Conservation (phyloP, 2,113 vertebrate genomes). For the Phylloscopus trochiloides region DNA sequence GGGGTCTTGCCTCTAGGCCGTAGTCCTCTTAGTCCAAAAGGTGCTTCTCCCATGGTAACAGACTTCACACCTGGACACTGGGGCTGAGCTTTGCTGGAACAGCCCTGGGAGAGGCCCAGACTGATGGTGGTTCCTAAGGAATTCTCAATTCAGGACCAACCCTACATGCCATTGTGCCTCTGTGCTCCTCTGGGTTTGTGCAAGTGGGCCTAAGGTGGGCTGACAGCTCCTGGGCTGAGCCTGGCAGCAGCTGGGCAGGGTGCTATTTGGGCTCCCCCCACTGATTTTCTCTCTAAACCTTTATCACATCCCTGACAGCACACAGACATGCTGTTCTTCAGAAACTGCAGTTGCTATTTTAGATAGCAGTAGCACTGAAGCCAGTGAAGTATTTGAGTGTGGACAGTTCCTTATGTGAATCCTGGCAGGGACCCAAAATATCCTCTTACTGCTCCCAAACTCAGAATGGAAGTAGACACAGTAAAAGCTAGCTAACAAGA, state of each 20-base stretch:
- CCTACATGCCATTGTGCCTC: not conserved
- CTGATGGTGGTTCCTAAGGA: not conserved
- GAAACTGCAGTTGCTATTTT: not conserved
- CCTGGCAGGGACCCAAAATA: not conserved
- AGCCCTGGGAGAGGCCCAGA: not conserved
- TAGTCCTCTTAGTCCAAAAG: not conserved
- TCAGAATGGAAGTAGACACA: not conserved
- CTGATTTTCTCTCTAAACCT: not conserved
- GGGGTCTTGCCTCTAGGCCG: not conserved
- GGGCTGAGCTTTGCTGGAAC: not conserved
- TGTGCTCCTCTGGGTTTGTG: not conserved
- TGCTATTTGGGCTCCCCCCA: fast-evolving
- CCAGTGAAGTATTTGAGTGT: not conserved
- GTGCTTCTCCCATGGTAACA: fast-evolving
- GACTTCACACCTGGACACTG: not conserved
- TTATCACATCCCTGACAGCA: not conserved
- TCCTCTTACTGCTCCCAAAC: not conserved
- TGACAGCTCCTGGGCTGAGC: not conserved
- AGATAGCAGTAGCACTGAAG: not conserved
- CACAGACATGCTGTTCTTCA: not conserved
- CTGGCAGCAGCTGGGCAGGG: not conserved
- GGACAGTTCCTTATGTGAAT: not conserved
- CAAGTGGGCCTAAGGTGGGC: not conserved
- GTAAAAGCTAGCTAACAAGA: not conserved
- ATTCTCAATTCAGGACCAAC: not conserved